phyloP scores from a whole-genome alignment of 2,797 vertebrate genomes.

The Dromococcyx pavoninus region DNA sequence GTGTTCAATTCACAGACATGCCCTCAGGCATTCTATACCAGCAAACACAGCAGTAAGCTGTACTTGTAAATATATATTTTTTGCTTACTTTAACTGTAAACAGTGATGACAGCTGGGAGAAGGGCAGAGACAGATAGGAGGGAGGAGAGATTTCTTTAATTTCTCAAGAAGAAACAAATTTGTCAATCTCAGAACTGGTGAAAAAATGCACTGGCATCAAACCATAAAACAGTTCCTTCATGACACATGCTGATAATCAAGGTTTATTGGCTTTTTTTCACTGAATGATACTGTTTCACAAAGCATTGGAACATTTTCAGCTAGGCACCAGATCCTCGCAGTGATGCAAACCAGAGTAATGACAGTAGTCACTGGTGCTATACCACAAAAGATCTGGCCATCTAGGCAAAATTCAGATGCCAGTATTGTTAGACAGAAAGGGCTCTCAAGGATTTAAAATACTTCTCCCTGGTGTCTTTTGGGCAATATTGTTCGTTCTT shows the following conservation, averaged over 20 bases:
- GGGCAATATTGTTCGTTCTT: not conserved
- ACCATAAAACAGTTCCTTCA: not conserved
- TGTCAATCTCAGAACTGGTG: not conserved
- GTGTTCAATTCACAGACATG: not conserved
- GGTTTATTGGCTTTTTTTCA: not conserved
- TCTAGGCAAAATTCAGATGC: not conserved
- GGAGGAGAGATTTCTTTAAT: not conserved
- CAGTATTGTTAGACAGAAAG: not conserved
- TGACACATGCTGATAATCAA: not conserved
- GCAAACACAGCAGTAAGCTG: not conserved
- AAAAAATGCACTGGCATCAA: slow-evolving; percentile 13
- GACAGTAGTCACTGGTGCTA: not conserved
- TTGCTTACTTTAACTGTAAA: slow-evolving; percentile 25
- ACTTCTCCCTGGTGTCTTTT: not conserved
- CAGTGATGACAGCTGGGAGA: slow-evolving; percentile 17
- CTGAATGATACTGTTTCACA: not conserved
- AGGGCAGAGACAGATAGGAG: not conserved
- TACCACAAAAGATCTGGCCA: not conserved
- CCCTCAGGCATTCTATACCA: not conserved
- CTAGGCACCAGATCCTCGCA: not conserved
- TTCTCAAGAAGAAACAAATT: not conserved
- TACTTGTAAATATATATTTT: slow-evolving; percentile 29
- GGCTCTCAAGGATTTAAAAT: not conserved
- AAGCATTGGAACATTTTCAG: not conserved
- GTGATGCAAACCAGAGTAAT: not conserved